Evolutionary conservation across 2,113 vertebrate species (phyloP), one percentile per base, ranked within the genome.

Genomic region (Brachionichthys hirsutus): DNA sequence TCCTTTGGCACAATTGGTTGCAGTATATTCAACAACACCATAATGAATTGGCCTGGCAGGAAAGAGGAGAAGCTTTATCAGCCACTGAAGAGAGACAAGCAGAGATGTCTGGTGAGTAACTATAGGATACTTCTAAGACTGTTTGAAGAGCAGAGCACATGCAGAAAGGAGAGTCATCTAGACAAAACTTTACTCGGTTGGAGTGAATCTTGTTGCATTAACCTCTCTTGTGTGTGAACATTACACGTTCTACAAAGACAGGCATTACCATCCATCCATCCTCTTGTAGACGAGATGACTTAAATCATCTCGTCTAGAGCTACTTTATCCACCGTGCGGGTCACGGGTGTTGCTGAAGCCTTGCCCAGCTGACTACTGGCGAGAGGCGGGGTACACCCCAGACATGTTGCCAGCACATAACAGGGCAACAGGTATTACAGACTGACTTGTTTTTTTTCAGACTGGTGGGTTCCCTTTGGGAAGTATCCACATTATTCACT

Each of bases 21-120:
- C 85, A 73, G 82, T 86, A 83, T 86, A 89, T 87, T 90, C 79
- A 86, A 85, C 78, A 83, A 74, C 74, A 67, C 61, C 75, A 81
- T 86, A 88, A 90, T 88, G 76, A 89, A 91, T 88, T 67, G 72
- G 75, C 66, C 57, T 40, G 36, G 74, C 63, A n/a, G 51, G 73
- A 50, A 55, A 67, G 51, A 70, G 62, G 52, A 62, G 55, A 17
- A 44, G 57, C 35, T 42, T 45, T 18, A 71, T 74, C 22, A 45
- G 66, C 40, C 55, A 69, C 73, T 54, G 58, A 67, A 52, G n/a
- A 51, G 56, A 78, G 70, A 72, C 41, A 22, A 68, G 62, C 19
- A 11, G 36, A 59, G 20, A 71, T 49, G 57, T 55, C 67, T 36
- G 64, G 73, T 49, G 62, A 73, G 62, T 62, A 82, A 82, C 51